Evolutionary conservation across 2,113 vertebrate genomes (phyloP).

Genomic region (Chamaetylas fuelleborni): DNA sequence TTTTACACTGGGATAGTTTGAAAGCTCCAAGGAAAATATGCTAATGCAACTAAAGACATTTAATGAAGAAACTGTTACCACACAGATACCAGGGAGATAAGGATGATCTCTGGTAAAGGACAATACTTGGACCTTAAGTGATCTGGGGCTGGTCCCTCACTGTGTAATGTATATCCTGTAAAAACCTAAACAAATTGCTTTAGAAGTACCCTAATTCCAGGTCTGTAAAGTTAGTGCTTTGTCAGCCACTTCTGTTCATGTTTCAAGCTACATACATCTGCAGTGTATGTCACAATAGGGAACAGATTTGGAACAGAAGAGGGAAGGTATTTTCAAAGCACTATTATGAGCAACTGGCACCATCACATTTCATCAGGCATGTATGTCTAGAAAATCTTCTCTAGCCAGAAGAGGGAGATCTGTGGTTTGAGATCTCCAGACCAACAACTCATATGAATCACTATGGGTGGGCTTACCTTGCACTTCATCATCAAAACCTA

Average conservation of each 20-base stretch:
- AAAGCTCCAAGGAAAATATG: not conserved
- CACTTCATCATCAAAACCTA: slow-evolving; percentile 26
- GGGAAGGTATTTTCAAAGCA: not conserved
- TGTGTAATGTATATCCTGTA: not conserved
- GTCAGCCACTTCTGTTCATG: not conserved
- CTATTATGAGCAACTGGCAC: not conserved
- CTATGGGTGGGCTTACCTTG: slow-evolving; percentile 34
- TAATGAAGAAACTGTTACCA: not conserved
- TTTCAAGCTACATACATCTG: not conserved
- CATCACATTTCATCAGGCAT: not conserved
- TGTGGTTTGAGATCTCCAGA: not conserved
- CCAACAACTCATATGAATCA: not conserved
- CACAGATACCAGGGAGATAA: not conserved
- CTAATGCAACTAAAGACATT: not conserved
- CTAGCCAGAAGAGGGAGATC: not conserved
- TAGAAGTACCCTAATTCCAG: not conserved
- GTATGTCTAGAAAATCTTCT: not conserved
- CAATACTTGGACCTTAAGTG: not conserved
- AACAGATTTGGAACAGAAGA: not conserved
- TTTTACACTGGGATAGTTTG: not conserved
- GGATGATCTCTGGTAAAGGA: not conserved
- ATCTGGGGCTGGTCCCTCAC: not conserved
- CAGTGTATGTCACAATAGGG: not conserved
- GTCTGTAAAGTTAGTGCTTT: not conserved
- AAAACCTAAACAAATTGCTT: not conserved